Base-by-base conservation (phyloP, 92 coral and sea anemone genomes). In the Phenganax marumi region DNA sequence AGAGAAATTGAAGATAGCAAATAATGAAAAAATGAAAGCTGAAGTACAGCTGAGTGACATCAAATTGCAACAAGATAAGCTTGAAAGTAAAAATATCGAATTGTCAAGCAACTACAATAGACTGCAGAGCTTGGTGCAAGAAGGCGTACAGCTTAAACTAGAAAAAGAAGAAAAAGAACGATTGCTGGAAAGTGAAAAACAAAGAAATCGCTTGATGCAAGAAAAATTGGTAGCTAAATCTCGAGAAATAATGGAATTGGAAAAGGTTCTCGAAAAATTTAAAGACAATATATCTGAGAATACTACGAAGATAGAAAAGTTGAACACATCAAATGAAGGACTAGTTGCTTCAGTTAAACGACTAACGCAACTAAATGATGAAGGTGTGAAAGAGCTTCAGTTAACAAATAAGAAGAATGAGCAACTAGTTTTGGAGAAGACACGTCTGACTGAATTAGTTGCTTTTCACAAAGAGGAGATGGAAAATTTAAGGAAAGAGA, bases 111-210 rank as follows among this genome's bases (percentile, higher is more conserved):
- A 61, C 51, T 78, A 72, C 60, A 58, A 16, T 43, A 61, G 71
- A 19, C 83, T 78, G 0, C 57, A 78, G n/a, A 22, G 19, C 7
- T 10, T 62, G 50, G 83, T 22, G 57, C 49, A 78, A 17, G 48
- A 78, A 78, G 83, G 46, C 8, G 73, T 14, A 14, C 25, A 63
- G 26, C n/a, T 61, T 8, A 63, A 78, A 50, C 52, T 43, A 57
- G 83, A 60, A 52, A 61, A 78, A 18, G 83, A 43, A 61, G 73
- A 49, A 8, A 60, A 49, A 8, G 73, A 78, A 78, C 50, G 49
- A 19, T 14, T 17, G 39, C 26, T 62, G 46, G 73, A 48, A 10
- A 21, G 5, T 47, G 72, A 43, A 62, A 61, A 61, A 39, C 71
- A 60, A 60, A 78, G 11, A 16, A 61, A 62, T n/a, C 22, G 60